Evolutionary conservation across 2,888 invertebrate species (phyloP).

Genomic region (Pseudeuparius sepicola): DNA sequence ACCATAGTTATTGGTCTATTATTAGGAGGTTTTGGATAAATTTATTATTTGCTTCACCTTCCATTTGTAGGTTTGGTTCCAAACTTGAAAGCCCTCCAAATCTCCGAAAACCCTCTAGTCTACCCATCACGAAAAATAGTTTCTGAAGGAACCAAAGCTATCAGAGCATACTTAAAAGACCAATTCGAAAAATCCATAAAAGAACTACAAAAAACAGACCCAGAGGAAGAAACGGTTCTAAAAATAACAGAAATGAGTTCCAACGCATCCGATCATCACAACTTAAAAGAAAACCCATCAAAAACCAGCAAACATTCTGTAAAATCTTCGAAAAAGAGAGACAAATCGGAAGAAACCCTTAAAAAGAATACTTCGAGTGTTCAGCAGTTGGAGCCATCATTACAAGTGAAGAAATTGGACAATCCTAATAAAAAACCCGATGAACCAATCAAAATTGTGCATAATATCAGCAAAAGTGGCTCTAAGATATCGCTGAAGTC

Average conservation of each 20-base stretch:
- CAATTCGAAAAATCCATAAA: conserved; percentile 26
- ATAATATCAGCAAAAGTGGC: conserved; percentile 29
- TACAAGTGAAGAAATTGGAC: conserved; percentile 23
- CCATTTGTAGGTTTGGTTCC: conserved; percentile 42
- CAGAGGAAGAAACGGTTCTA: conserved; percentile 9
- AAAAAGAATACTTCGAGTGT: too few species aligned
- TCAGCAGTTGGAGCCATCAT: conserved; percentile 17
- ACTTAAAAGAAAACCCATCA: too few species aligned
- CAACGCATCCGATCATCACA: too few species aligned
- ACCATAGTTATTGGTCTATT: too few species aligned
- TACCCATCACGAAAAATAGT: conserved; percentile 49
- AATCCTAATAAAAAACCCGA: conserved; percentile 13
- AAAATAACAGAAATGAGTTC: conserved; percentile 1
- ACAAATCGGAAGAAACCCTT: too few species aligned
- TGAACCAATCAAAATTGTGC: conserved; percentile 27
- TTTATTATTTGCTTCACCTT: too few species aligned
- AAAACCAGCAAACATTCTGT: too few species aligned
- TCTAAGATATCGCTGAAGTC: conserved; percentile 39
- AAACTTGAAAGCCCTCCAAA: conserved; percentile 50
- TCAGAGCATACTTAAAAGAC: conserved; percentile 30
- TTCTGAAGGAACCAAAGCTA: conserved; percentile 40
- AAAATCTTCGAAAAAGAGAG: too few species aligned
- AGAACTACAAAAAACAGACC: neutral
- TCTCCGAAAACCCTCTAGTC: conserved; percentile 50
- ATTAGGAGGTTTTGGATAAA: too few species aligned